Conservation (phyloP, 1,140 invertebrate species). For the Periplaneta americana region DNA sequence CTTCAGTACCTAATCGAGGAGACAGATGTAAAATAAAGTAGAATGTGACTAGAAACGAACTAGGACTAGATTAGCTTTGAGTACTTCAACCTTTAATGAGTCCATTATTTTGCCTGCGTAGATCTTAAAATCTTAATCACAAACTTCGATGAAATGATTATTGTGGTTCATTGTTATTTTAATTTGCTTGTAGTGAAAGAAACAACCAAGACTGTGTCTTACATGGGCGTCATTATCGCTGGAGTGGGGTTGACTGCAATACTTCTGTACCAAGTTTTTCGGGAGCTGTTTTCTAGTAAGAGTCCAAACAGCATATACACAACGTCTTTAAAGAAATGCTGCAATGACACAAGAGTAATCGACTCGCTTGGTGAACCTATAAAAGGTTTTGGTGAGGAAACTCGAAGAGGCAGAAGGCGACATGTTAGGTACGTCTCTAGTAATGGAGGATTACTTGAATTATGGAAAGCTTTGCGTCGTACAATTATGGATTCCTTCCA, state of each 20-base stretch:
- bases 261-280: slow-evolving; percentile 76
- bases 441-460: too few species aligned
- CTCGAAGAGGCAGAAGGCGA: slow-evolving; percentile 61
- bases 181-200: slow-evolving; percentile 64
- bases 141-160: too few species aligned
- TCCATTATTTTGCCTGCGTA: too few species aligned
- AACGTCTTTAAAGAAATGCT: slow-evolving; percentile 67
- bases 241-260: slow-evolving; percentile 71
- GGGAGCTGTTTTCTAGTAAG: slow-evolving; percentile 79
- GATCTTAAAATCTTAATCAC: too few species aligned
- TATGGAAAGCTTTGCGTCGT: too few species aligned
- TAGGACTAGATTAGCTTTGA: too few species aligned
- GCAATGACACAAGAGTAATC: slow-evolving; percentile 59
- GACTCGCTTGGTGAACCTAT: slow-evolving; percentile 80
- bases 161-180: too few species aligned
- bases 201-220: slow-evolving; percentile 77
- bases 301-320: slow-evolving; percentile 82
- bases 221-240: slow-evolving; percentile 70
- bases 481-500: too few species aligned
- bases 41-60: too few species aligned
- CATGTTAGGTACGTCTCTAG: slow-evolving; percentile 49
- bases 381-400: slow-evolving; percentile 82
- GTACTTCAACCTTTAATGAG: too few species aligned
- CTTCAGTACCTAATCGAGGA: too few species aligned
- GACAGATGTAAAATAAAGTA: too few species aligned